Conservation (phyloP, 2,113 vertebrate species). For the Malurus alboscapulatus region DNA sequence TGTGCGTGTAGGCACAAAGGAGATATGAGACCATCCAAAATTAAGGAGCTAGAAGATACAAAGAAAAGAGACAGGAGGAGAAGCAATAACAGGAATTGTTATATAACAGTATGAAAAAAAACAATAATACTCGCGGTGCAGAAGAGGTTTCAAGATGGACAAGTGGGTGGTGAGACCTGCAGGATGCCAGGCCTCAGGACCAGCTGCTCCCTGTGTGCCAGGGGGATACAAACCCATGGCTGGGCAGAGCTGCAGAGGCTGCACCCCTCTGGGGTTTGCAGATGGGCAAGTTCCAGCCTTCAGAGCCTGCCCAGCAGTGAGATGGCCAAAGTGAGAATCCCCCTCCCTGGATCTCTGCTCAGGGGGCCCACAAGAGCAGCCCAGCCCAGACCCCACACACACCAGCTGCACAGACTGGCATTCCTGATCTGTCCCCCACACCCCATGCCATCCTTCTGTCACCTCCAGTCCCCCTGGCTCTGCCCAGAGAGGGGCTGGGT, state of each 20-base stretch:
- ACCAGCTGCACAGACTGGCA: fast-evolving
- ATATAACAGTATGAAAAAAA: constrained; percentile 35
- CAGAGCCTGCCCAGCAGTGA: neutral
- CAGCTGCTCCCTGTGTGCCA: neutral
- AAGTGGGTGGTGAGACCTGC: neutral
- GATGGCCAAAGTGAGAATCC: neutral
- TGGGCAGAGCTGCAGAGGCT: neutral
- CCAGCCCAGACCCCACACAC: neutral
- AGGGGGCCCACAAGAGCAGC: fast-evolving
- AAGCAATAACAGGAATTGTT: constrained; percentile 42
- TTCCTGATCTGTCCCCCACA: neutral
- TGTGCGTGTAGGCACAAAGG: neutral
- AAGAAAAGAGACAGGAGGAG: constrained; percentile 32
- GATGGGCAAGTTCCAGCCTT: neutral
- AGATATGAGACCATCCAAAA: constrained; percentile 23
- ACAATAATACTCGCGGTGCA: neutral
- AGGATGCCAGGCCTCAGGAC: neutral
- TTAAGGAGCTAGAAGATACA: constrained; percentile 15
- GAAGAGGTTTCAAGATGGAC: constrained; percentile 1
- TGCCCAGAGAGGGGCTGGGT: neutral
- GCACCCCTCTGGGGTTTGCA: neutral
- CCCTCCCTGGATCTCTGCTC: neutral
- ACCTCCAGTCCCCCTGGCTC: neutral
- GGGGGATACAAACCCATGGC: fast-evolving
- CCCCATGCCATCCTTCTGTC: neutral